Base-by-base conservation (phyloP, 2,797 vertebrate species). In the Parauchenoglanis ngamensis region DNA sequence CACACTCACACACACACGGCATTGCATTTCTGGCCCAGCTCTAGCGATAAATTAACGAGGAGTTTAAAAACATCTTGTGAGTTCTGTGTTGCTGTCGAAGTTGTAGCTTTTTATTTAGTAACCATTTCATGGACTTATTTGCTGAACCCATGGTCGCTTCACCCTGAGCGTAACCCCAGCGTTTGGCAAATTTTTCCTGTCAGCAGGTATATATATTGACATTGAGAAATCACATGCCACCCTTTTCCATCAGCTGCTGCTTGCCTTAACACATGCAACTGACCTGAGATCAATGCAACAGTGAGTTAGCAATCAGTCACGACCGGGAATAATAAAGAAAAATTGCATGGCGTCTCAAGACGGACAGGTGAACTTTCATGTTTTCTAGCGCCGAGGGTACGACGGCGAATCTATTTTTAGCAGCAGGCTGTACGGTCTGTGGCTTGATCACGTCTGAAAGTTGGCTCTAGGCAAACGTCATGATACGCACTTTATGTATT, bases 251-350 rank as follows among this genome's bases (percentile, higher is more conserved):
- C 61, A 83, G 61, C n/a, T 10, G 3, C 61, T 28, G 80, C 61
- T 67, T 11, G 61, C 80, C 23, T 67, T 65, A 21, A 67, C 80
- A 63, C 80, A 83, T 61, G 49, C 80, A 67, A 15, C 61, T 49
- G 61, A 83, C 61, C 80, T 11, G 44, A 67, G 61, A 67, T 83
- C 80, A 67, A 83, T 83, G 52, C 10, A 83, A 67, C 61, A 17
- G 80, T 52, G 80, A 52, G 49, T 65, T 28, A 21, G 61, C 61
- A 65, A 67, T 83, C 80, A 67, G 80, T 83, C 80, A n/a, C n/a
- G 56, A 61, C 44, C 4, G 40, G 63, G 72, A 63, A 61, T 46
- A 85, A 75, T 63, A 49, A 61, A 61, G 40, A 76, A 76, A 75
- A 52, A 83, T 70, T 10, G 79, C 82, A 70, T 54, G 2, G 25